These are phyloP conservation scores for Drosophila gaucha DNA, from an alignment of 2,888 invertebrate species.

Conservation along the genomic window DNA sequence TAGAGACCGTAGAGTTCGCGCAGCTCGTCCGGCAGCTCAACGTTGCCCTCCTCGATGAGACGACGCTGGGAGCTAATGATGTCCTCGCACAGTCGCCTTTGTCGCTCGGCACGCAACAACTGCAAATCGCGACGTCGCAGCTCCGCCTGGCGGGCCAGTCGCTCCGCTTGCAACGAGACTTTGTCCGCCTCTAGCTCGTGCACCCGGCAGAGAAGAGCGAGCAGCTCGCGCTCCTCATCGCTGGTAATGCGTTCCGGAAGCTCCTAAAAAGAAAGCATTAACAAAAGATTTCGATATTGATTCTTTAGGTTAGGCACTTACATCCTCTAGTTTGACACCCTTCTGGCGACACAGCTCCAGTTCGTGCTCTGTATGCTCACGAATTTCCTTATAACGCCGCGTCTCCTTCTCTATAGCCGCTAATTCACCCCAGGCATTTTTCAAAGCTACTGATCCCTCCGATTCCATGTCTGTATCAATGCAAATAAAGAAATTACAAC, in stretches of 20 bases:
- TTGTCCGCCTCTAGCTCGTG: conserved; percentile 98
- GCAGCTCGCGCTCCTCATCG: conserved; percentile 95
- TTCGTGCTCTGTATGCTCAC: conserved; percentile 92
- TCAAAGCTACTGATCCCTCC: conserved; percentile 86
- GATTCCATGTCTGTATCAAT: conserved; percentile 81
- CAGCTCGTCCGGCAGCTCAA: conserved; percentile 90
- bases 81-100: conserved; percentile 94
- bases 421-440: conserved; percentile 93
- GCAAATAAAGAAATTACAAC: background rate
- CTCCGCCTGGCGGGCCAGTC: conserved; percentile 94
- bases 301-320: conserved; percentile 81
- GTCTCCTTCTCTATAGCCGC: conserved; percentile 94
- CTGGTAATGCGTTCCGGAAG: conserved; percentile 93
- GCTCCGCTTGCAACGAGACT: conserved; percentile 94
- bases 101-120: conserved; percentile 92
- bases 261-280: conserved; percentile 85
- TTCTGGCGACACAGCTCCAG: conserved; percentile 91
- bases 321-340: conserved; percentile 93
- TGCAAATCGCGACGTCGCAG: conserved; percentile 93
- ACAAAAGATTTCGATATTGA: background rate
- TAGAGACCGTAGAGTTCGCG: conserved; percentile 92
- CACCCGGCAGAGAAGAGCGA: conserved; percentile 93
- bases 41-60: conserved; percentile 91
- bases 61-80: conserved; percentile 95
- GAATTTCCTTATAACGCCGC: conserved; percentile 91